A percentile compares a stretch with the other conserved stretches of the same genome.
Evolutionary conservation across 2,888 invertebrate species (phyloP).

Genomic region (Melieria crassipennis): DNA sequence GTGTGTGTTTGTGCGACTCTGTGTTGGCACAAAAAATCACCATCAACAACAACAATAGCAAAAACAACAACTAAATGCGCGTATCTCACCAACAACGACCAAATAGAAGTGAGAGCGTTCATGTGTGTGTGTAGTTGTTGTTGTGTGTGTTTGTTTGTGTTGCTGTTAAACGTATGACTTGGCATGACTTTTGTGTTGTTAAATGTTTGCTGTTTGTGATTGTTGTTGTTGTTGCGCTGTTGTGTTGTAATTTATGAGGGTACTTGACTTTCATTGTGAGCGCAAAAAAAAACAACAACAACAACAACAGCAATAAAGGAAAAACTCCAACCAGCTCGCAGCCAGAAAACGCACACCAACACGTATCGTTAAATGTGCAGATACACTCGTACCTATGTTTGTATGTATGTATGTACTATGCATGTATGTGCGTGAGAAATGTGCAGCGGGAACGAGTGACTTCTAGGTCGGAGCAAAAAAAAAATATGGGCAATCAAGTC

Average conservation of each 20-base stretch:
- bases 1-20: no score
- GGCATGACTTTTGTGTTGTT: constrained; percentile 4
- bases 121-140: constrained; percentile 11
- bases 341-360: not conserved
- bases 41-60: not conserved
- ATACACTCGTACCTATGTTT: no score
- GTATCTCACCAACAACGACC: not conserved
- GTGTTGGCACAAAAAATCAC: not conserved
- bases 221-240: no score
- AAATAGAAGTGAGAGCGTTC: not conserved
- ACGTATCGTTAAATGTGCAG: no score
- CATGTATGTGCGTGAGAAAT: no score
- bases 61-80: not conserved
- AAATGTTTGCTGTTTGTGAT: no score
- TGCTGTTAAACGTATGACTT: constrained; percentile 1
- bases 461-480: not conserved
- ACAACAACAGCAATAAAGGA: not conserved
- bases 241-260: constrained; percentile 4
- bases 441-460: no score
- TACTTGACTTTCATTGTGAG: constrained; percentile 3
- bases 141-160: not conserved
- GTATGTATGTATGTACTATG: no score
- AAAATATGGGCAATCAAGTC: not conserved
- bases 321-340: not conserved
- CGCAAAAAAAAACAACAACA: not conserved